Evolutionary conservation across 35 echinoderm and acorn worm species (phyloP).

Genomic region (Heliocidaris erythrogramma): DNA sequence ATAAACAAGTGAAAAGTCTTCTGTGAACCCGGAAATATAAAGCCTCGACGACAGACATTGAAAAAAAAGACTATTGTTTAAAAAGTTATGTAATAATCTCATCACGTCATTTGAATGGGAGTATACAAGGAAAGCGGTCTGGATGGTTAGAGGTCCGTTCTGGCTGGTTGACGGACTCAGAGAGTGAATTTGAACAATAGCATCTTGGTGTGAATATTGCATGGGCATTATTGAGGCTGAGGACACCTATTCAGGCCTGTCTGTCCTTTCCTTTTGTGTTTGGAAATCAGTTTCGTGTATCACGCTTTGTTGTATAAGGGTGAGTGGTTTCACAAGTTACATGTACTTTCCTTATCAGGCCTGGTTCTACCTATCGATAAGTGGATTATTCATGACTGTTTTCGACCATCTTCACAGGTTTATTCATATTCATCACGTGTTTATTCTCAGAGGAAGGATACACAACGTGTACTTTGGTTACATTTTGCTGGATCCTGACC

Average conservation of each 20-base stretch:
- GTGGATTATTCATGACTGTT: too few species aligned
- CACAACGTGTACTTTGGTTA: too few species aligned
- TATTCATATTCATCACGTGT: too few species aligned
- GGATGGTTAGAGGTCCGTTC: not conserved
- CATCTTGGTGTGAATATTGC: not conserved
- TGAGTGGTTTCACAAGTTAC: not conserved
- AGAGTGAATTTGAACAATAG: not conserved
- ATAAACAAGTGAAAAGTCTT: not conserved
- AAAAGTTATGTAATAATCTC: constrained; percentile 3
- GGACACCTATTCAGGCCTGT: not conserved
- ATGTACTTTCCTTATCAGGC: not conserved
- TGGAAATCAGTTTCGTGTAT: not conserved
- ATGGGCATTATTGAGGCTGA: not conserved
- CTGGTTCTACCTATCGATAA: too few species aligned
- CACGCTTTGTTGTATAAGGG: not conserved
- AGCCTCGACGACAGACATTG: not conserved
- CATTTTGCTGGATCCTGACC: too few species aligned
- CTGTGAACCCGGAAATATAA: not conserved
- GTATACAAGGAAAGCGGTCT: not conserved
- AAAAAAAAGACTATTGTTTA: not conserved
- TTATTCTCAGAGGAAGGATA: too few species aligned
- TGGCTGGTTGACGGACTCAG: not conserved
- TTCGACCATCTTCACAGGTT: too few species aligned
- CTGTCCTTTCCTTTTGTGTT: not conserved
- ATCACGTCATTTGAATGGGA: not conserved